phyloP scores from a whole-genome alignment of 2,888 invertebrate species.

The Euproctis similis region DNA sequence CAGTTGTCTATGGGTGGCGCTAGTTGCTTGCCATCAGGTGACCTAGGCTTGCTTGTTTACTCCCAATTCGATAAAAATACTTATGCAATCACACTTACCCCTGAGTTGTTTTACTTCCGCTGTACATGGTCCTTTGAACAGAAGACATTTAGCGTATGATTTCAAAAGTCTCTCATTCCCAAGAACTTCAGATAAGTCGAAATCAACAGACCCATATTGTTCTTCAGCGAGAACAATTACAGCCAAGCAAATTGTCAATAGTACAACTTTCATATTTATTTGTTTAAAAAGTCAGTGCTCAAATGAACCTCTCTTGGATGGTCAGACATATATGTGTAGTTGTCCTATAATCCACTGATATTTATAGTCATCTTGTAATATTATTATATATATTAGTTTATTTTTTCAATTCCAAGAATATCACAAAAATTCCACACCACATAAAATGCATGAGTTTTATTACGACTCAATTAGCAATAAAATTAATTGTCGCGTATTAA shows the following conservation, averaged over 20 bases:
- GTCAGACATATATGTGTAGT: conserved; percentile 18
- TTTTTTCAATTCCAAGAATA: too few relatives aligned
- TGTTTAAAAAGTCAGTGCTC: conserved; percentile 9
- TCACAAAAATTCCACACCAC: too few relatives aligned
- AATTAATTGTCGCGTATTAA: too few relatives aligned
- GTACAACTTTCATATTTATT: conserved; percentile 41
- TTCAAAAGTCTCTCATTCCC: conserved; percentile 79
- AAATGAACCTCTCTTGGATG: too few relatives aligned
- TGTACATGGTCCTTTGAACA: conserved; percentile 80
- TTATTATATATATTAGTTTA: too few relatives aligned
- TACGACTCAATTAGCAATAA: too few relatives aligned
- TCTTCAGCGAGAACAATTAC: conserved; percentile 40
- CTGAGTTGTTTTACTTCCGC: conserved; percentile 82
- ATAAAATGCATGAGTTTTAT: too few relatives aligned
- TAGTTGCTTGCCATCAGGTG: too few relatives aligned
- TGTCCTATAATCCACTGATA: conserved; percentile 17
- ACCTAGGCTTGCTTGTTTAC: too few relatives aligned
- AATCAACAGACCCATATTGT: conserved; percentile 77
- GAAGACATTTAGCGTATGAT: conserved; percentile 81
- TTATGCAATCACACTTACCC: conserved; percentile 78
- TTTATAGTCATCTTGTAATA: too few relatives aligned
- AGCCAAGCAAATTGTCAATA: conserved; percentile 36
- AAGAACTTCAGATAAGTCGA: conserved; percentile 81
- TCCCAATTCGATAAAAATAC: too few relatives aligned
- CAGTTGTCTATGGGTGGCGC: too few relatives aligned